Evolutionary conservation across 2,888 invertebrate genomes (phyloP), one percentile per base, ranked within the genome.

Genomic region (Caenorhabditis zanzibari): DNA sequence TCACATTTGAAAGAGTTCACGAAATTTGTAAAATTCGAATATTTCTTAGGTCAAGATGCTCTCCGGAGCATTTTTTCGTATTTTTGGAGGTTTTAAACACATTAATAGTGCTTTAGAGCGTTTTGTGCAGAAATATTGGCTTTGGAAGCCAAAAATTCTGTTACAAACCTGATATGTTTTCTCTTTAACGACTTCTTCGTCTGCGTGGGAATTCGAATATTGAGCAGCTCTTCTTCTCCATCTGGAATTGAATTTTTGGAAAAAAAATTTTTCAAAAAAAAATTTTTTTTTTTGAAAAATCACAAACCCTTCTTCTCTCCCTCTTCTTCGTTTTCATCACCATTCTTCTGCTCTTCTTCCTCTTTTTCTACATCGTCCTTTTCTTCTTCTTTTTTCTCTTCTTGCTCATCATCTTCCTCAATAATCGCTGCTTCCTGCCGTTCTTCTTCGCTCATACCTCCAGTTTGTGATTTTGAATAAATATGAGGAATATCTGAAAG

Each of bases 111-210:
- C n/a, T n/a, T n/a, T n/a, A n/a, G n/a, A n/a, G n/a, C n/a, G n/a
- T n/a, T n/a, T n/a, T n/a, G n/a, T n/a, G n/a, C n/a, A n/a, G n/a
- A n/a, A n/a, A n/a, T n/a, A n/a, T n/a, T n/a, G n/a, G n/a, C n/a
- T n/a, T n/a, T n/a, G n/a, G n/a, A n/a, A n/a, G n/a, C 38, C 10
- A 38, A 10, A 38, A 38, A 12, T 12, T 38, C 38, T 6, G n/a
- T 47, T 19, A 49, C 44, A 66, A 24, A 87, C 87, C 61, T 75
- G 58, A 87, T 83, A 35, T 80, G 81, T 52, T 85, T 87, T 44
- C 87, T 56, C 32, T 87, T 87, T 38, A 82, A 69, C 14, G 81
- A 75, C 56, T 85, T 85, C 28, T 81, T 86, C 0, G 79, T 76
- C 32, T 76, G 82, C 19, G 87, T 87, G 7, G 85, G 85, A 35